These are phyloP conservation scores for Agonopterix subpropinquella DNA, from an alignment of 2,888 invertebrate genomes.

Conservation along the genomic window DNA sequence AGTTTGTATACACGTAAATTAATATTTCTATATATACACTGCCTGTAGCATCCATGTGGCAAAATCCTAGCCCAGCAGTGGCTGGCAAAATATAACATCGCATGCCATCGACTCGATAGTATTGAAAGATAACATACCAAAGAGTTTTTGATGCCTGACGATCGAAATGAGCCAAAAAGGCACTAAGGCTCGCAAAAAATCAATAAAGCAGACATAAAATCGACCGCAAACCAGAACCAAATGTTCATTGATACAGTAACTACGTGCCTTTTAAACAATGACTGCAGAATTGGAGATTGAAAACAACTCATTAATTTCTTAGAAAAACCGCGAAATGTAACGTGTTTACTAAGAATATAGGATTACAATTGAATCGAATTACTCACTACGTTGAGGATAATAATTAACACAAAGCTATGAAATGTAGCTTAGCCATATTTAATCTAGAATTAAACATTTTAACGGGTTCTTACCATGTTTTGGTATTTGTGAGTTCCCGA, in stretches of 20 bases:
- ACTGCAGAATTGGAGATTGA: conserved; percentile 17
- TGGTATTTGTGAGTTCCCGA: no score
- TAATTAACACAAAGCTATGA: no score
- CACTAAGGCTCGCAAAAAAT: conserved; percentile 18
- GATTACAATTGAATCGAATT: neutral
- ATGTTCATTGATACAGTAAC: conserved; percentile 19
- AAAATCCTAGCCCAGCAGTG: no score
- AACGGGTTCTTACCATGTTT: no score
- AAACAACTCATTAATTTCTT: conserved; percentile 23
- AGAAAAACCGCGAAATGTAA: conserved; percentile 20
- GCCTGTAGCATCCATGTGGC: no score
- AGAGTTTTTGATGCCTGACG: neutral
- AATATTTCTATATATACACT: no score
- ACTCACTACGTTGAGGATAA: no score
- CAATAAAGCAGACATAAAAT: conserved; percentile 17
- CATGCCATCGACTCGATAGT: no score
- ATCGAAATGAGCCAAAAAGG: neutral
- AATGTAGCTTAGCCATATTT: no score
- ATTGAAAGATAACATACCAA: neutral
- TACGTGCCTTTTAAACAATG: conserved; percentile 27
- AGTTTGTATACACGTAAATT: no score
- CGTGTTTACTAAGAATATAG: conserved; percentile 14
- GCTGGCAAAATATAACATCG: no score
- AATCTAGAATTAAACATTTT: no score
- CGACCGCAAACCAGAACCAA: conserved; percentile 24